Conservation (phyloP, 2,888 invertebrate species). For the Eupithecia exiguata region DNA sequence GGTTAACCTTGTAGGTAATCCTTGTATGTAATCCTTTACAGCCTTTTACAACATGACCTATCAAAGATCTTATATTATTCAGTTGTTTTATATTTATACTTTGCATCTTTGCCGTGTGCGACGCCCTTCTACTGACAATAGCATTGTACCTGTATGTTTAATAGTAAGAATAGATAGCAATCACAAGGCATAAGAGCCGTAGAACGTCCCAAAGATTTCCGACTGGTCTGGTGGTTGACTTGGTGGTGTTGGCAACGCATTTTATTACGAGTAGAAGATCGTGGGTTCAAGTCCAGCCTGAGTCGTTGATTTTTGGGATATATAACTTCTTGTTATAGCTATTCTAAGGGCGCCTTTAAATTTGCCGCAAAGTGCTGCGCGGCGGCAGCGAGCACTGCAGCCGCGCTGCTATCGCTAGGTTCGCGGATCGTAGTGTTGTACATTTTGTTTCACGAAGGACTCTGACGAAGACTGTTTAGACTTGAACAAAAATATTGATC, state of each 20-base stretch:
- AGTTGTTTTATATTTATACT: not conserved
- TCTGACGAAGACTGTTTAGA: no score
- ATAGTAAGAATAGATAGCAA: not conserved
- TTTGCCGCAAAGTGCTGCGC: no score
- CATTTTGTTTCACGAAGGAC: no score
- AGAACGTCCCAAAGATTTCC: not conserved
- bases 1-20: no score
- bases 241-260: not conserved
- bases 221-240: not conserved
- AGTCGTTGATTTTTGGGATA: not conserved
- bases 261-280: not conserved
- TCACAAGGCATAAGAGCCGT: not conserved
- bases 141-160: not conserved
- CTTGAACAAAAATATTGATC: no score
- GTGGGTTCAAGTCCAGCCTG: not conserved
- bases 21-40: no score
- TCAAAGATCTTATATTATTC: no score
- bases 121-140: not conserved
- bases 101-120: not conserved
- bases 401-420: no score
- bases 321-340: not conserved
- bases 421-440: no score
- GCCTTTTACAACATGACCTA: no score
- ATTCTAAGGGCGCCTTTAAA: not conserved
- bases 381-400: no score